Base-by-base conservation (phyloP, 2,797 vertebrate species). In the Scarus forsteni region DNA sequence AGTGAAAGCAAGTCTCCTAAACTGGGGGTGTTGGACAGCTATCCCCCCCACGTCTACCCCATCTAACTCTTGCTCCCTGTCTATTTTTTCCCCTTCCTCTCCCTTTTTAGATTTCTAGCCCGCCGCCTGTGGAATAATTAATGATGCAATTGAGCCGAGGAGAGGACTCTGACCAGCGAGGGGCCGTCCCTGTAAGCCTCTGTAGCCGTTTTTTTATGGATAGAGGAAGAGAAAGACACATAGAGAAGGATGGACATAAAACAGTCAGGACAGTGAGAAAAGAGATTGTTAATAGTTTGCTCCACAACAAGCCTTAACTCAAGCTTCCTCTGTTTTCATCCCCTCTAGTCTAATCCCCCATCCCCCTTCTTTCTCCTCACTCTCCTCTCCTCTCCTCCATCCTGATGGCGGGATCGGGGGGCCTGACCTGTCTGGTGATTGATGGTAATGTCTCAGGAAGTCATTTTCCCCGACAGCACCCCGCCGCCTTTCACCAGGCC, bases 371-470 rank as follows among this genome's bases (percentile, higher is more conserved):
- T 81, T 86, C 66, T 61, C 27, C 27, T 27, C 27, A 27, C 27
- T 89, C 72, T 82, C 74, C 84, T 88, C 83, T 86, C 66, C 63
- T 89, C 72, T 82, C 74, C 81, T 87, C 83, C 81, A 72, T 89
- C 89, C 87, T 91, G 85, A 85, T 85, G 81, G 80, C 66, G 65
- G 82, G 82, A 82, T 82, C 68, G 76, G 85, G 80, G 91, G 87
- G 92, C 91, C 88, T 88, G 88, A 91, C 85, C 73, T 85, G 80
- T 79, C 83, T 88, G 92, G 86, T 93, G 92, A 94, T 92, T 90
- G 92, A 94, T 92, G 92, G 91, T 93, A 94, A 94, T 94, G 94
- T 94, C 93, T 94, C 94, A 94, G 93, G 94, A 95, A 95, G 94
- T 93, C 88, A 93, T 94, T 95, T 94, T 93, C 92, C 82, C 91